Evolutionary conservation across 2,113 vertebrate genomes (phyloP).

Genomic region (Sylvia atricapilla): DNA sequence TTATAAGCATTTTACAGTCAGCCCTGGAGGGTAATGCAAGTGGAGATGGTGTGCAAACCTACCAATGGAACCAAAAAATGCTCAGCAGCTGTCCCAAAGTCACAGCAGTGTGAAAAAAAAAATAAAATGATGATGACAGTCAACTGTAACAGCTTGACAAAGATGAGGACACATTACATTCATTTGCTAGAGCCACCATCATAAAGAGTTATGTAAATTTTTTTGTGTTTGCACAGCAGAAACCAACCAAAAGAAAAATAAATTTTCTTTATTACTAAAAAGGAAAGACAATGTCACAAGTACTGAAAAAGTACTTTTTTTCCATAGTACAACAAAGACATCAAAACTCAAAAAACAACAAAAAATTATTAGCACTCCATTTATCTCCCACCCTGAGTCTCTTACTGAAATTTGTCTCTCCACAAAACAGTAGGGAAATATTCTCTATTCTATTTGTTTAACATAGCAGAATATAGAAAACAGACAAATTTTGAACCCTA

Average conservation of each 20-base stretch:
- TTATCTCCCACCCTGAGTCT: neutral
- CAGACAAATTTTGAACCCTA: neutral
- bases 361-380: neutral
- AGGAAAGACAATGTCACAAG: neutral
- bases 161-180: neutral
- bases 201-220: neutral
- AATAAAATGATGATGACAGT: neutral
- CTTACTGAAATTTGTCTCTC: neutral
- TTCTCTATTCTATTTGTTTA: neutral
- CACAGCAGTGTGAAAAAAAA: neutral
- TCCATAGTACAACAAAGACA: neutral
- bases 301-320: neutral
- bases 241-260: neutral
- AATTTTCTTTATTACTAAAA: neutral
- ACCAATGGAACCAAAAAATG: neutral
- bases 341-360: neutral
- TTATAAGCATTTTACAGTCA: neutral
- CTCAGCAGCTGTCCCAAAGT: neutral
- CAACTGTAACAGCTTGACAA: neutral
- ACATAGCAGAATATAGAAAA: neutral
- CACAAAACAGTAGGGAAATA: neutral
- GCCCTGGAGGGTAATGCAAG: neutral
- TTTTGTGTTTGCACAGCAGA: neutral
- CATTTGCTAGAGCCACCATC: rapidly evolving
- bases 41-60: neutral